These are phyloP conservation scores for Triplophysa yarkandensis DNA, from an alignment of 2,797 vertebrate species.

Conservation along the genomic window DNA sequence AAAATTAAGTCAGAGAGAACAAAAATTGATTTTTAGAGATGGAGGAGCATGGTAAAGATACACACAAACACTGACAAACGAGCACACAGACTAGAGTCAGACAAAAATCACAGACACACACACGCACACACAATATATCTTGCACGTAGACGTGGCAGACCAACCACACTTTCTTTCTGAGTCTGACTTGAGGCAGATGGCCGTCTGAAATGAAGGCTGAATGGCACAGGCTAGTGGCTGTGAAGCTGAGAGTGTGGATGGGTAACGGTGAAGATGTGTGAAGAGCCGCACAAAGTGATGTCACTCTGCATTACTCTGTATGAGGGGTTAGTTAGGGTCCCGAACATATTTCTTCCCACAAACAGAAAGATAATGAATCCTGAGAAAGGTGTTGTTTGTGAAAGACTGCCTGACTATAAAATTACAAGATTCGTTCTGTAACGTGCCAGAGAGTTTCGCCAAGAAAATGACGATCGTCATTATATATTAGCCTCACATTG, in stretches of 20 bases:
- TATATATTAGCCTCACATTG: not conserved
- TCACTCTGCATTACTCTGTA: conserved; percentile 59
- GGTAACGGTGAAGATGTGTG: conserved; percentile 62
- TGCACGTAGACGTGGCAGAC: conserved; percentile 75
- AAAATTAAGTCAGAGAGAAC: conserved; percentile 54
- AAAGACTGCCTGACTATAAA: not conserved
- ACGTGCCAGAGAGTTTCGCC: not conserved
- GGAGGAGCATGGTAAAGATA: conserved; percentile 66
- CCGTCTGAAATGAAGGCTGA: conserved; percentile 75
- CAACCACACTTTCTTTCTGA: conserved; percentile 84
- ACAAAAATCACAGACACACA: conserved; percentile 38
- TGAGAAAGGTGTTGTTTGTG: conserved; percentile 4
- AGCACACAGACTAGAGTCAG: conserved; percentile 36
- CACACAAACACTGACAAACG: conserved; percentile 52
- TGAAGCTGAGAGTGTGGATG: conserved; percentile 69
- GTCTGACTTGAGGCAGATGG: conserved; percentile 84
- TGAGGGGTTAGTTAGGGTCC: conserved; percentile 43
- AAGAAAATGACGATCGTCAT: not conserved
- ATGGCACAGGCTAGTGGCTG: conserved; percentile 72
- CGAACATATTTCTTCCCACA: conserved; percentile 9
- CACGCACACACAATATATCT: conserved; percentile 51
- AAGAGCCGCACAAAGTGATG: conserved; percentile 61
- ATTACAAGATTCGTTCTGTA: not conserved
- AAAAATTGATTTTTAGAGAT: conserved; percentile 69
- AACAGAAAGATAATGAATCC: not conserved